These are phyloP conservation scores for Willowsia nigromaculata DNA, from an alignment of 2,888 invertebrate genomes.

Conservation along the genomic window DNA sequence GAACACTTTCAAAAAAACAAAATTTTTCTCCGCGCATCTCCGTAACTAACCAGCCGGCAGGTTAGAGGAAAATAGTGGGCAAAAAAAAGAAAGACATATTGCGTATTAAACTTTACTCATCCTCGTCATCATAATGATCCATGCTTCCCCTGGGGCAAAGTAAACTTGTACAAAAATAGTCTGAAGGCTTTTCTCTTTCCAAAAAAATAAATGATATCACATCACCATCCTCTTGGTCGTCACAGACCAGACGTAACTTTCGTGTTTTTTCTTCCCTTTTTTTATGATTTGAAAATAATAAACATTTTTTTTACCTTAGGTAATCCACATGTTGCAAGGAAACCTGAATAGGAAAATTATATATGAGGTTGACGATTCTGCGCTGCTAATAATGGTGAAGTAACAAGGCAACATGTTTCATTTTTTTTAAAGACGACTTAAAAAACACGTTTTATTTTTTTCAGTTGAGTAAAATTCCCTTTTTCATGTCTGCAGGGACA, in stretches of 20 bases:
- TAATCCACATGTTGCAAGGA: conserved; percentile 29
- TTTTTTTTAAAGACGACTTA: neutral
- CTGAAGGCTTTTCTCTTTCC: neutral
- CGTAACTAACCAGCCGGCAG: too few species aligned
- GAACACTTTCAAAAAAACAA: neutral
- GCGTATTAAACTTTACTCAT: conserved; percentile 30
- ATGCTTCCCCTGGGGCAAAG: neutral
- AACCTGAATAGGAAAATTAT: neutral
- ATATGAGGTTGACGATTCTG: neutral
- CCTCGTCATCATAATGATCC: conserved; percentile 13
- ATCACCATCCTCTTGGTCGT: neutral
- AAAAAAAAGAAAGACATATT: neutral
- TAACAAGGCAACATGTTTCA: conserved; percentile 9
- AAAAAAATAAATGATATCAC: neutral
- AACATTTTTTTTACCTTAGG: neutral
- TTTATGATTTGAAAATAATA: neutral
- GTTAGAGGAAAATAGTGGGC: neutral
- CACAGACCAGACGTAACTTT: neutral
- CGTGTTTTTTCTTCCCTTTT: neutral
- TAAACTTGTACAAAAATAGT: conserved; percentile 9
- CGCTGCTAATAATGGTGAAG: neutral
- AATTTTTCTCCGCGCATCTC: neutral
- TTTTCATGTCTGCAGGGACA: conserved; percentile 3
- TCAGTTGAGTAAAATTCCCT: neutral
- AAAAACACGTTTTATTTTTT: neutral